Base-by-base conservation (phyloP, 2,888 invertebrate species). In the Bembecia ichneumoniformis region DNA sequence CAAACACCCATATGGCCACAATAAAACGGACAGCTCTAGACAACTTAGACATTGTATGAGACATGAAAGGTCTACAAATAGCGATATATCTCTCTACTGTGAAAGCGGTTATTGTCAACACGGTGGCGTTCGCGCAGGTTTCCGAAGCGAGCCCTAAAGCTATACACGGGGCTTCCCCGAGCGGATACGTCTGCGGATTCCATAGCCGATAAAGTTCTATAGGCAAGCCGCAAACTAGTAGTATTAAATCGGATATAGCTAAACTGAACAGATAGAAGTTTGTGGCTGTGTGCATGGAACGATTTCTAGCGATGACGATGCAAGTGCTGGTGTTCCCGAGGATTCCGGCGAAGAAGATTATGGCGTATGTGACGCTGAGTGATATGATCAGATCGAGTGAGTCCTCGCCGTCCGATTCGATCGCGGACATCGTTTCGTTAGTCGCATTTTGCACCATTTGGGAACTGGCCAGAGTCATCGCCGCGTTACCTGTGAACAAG, bases 11-110 rank as follows among this genome's bases (percentile, higher is more conserved):
- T 62, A 96, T 93, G 3, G 90, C 82, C 4, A 90, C 71, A n/a
- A 91, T 90, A 58, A 93, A 92, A 59, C 93, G 91, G 48, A 95
- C 90, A 1, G 95, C 96, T 51, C 97, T 89, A 20, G 93, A 93
- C 40, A 96, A 80, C 62, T 95, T 94, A 1, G 95, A 95, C 89
- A 95, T 92, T 3, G 93, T 94, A 70, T 95, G 95, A 2, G 93
- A 91, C 66, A 92, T 88, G 64, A 96, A 94, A 0, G 96, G 96
- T 67, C 94, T 92, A 66, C 95, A 95, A 60, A 96, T 95, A 3
- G 95, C 95, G 36, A 95, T 91, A 71, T 95, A 97, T 54, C 96
- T 89, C 74, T 97, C 96, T 11, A 96, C 92, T 0, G 94, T 96
- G 74, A 96, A 96, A 2, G 95, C 95, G 0, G 95, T 95, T 63